Conservation (phyloP, 2,113 vertebrate genomes). For the Thunnus thynnus region DNA sequence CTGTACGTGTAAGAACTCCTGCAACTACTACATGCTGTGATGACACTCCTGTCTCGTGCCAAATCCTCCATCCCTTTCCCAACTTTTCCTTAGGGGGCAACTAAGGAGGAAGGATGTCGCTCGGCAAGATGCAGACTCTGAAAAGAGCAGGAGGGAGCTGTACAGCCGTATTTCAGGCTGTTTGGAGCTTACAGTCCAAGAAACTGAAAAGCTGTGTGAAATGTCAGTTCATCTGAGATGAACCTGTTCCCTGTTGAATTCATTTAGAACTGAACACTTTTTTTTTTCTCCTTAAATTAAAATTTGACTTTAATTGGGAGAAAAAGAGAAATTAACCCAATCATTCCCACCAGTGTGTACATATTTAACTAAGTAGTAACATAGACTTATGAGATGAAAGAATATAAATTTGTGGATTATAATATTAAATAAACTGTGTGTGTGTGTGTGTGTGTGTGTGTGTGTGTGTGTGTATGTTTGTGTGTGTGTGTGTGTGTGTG, state of each 20-base stretch:
- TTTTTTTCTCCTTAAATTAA: conserved; percentile 6
- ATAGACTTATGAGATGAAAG: conserved; percentile 48
- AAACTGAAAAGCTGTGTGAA: conserved; percentile 2
- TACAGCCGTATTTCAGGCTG: not conserved
- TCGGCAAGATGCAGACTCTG: not conserved
- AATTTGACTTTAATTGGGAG: conserved; percentile 20
- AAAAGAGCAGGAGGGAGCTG: not conserved
- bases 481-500: conserved; percentile 4
- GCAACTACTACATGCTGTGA: conserved; percentile 38
- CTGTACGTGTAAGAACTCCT: conserved; percentile 20
- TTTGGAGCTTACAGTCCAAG: conserved; percentile 8
- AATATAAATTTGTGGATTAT: conserved; percentile 73
- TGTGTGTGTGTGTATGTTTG: conserved; percentile 15
- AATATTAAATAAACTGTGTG: conserved; percentile 67
- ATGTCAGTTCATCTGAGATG: too few relatives aligned
- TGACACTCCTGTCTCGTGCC: conserved; percentile 1
- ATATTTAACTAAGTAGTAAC: conserved; percentile 68
- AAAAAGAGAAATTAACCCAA: conserved; percentile 14
- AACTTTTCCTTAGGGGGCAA: not conserved
- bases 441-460: conserved; percentile 9
- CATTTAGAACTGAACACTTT: conserved; percentile 8
- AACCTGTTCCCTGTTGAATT: not conserved
- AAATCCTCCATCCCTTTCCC: conserved; percentile 21
- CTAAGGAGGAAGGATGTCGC: not conserved
- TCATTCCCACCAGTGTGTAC: conserved; percentile 59